A percentile compares a stretch with the other conserved stretches of the same genome.
These are phyloP conservation scores for Teleiodes luculella DNA, from an alignment of 2,888 invertebrate species.

Conservation along the genomic window DNA sequence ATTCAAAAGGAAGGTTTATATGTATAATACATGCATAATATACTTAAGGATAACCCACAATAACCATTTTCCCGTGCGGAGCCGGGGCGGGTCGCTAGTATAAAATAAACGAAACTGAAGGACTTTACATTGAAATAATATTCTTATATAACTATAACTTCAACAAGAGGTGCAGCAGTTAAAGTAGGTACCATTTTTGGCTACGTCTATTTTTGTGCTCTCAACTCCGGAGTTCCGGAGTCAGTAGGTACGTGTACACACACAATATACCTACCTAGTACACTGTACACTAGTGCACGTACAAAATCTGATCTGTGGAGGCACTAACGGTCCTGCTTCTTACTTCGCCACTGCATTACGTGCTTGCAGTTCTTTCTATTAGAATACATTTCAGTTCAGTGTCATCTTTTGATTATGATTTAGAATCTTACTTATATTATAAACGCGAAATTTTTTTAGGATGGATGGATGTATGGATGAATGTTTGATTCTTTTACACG, in stretches of 20 bases:
- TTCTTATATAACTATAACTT: neutral
- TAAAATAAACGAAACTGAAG: neutral
- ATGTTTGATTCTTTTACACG: no score
- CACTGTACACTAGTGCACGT: constrained; percentile 22
- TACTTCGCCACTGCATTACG: constrained; percentile 29
- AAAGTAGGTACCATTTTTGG: neutral
- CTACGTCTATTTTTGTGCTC: constrained; percentile 9
- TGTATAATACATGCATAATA: no score
- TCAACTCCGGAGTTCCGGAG: neutral
- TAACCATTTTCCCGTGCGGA: no score
- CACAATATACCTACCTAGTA: no score
- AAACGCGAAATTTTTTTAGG: no score
- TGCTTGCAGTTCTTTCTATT: neutral
- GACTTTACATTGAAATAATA: neutral
- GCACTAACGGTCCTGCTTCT: constrained; percentile 45
- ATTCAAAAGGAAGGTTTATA: no score
- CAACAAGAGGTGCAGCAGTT: neutral
- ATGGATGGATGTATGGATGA: no score
- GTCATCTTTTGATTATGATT: neutral
- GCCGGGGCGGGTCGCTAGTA: neutral
- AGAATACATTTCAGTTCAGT: neutral
- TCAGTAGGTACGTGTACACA: no score
- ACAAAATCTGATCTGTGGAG: constrained; percentile 31
- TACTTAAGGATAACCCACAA: no score
- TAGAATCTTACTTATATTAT: no score